Base-by-base conservation (phyloP, 2,113 vertebrate species). In the Clinocottus analis region DNA sequence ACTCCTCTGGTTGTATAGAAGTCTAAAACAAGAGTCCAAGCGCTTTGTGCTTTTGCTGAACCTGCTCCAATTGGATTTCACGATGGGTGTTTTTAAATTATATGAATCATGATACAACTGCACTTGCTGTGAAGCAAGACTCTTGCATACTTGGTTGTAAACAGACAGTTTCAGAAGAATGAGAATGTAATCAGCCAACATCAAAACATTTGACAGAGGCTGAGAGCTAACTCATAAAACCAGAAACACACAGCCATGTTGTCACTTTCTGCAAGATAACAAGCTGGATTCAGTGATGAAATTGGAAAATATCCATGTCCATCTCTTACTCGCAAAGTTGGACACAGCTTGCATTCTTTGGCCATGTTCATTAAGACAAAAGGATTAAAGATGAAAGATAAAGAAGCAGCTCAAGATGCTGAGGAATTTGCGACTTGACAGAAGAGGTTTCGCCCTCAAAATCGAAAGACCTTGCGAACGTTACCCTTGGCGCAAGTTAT, bases 181-280 rank as follows among this genome's bases (percentile, higher is more conserved):
- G 49, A 79, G 31, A 79, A 17, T 23, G 1, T 49, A 13, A 7
- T 41, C 31, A 75, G 49, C 5, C 72, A 80, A 55, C 82, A 66
- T 8, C 71, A 74, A 7, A 53, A 53, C 7, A 64, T 84, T 1
- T 9, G 33, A 1, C 65, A 75, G 27, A 84, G 80, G 27, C 72
- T 83, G 7, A 74, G 64, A 85, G 16, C 76, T 75, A 84, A 12
- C 82, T 75, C 3, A 58, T 69, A 25, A 79, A 75, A 56, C 82
- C 82, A n/a, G 75, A 79, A 39, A 13, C 41, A 10, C 79, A 75
- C 0, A 0, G 0, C 29, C 25, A 25, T 2, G n/a, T 69, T 59
- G 58, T 79, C 70, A 41, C 12, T 12, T n/a, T 59, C 76, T 65
- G 47, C 47, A 39, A 68, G 3, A 9, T 1, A 0, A 19, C n/a